A percentile compares a stretch with the other conserved stretches of the same genome.
Evolutionary conservation across 2,888 invertebrate genomes (phyloP).

Genomic region (Scaptomyza tumidula): DNA sequence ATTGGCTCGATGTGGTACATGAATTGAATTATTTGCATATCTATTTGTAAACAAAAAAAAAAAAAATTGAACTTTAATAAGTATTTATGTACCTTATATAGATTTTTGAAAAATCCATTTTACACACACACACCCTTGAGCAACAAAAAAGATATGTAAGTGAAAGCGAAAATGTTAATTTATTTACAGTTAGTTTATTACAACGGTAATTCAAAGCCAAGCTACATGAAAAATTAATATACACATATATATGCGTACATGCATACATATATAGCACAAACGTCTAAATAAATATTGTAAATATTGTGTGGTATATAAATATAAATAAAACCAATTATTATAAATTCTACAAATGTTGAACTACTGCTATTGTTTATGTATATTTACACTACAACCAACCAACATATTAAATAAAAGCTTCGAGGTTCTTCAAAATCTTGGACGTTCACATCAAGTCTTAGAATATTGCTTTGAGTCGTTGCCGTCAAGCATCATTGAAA

Average conservation of each 20-base stretch:
- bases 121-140: background rate
- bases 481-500: background rate
- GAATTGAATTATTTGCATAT: constrained; percentile 67
- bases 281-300: constrained; percentile 70
- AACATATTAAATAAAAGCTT: background rate
- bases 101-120: constrained; percentile 20
- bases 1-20: constrained; percentile 25
- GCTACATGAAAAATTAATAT: constrained; percentile 35
- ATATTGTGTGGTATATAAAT: constrained; percentile 65
- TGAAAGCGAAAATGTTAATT: constrained; percentile 45
- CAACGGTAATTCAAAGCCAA: constrained; percentile 26
- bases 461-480: constrained; percentile 6
- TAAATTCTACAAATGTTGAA: constrained; percentile 5
- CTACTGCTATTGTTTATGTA: background rate
- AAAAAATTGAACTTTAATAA: constrained; percentile 49
- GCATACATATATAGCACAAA: constrained; percentile 55
- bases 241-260: constrained; percentile 19
- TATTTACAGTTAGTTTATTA: constrained; percentile 50
- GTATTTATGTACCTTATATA: constrained; percentile 37
- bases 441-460: background rate
- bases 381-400: background rate
- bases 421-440: background rate
- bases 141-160: constrained; percentile 13
- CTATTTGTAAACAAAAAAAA: constrained; percentile 51
- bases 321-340: constrained; percentile 34